phyloP scores from a whole-genome alignment of 2,797 vertebrate species.

The Taenioides sp. region DNA sequence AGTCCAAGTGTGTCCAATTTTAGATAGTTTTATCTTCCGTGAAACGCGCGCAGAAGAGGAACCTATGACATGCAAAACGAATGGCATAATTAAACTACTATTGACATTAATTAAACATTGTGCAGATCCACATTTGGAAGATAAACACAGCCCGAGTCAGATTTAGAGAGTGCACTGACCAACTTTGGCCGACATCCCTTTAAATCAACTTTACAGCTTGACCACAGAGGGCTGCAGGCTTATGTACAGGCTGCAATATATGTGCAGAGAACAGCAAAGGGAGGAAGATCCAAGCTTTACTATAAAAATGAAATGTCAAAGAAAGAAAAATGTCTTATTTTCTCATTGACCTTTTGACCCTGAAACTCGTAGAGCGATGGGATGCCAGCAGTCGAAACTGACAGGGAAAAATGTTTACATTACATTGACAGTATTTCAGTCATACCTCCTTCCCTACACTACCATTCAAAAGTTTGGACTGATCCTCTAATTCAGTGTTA shows the following conservation, averaged over 20 bases:
- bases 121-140: constrained; percentile 60
- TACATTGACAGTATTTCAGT: no score
- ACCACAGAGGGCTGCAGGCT: constrained; percentile 25
- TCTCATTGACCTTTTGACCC: not conserved
- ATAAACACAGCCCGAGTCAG: constrained; percentile 52
- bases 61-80: constrained; percentile 61
- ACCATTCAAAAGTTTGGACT: no score
- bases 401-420: not conserved
- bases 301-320: constrained; percentile 6
- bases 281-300: constrained; percentile 19
- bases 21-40: constrained; percentile 37
- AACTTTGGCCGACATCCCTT: constrained; percentile 37
- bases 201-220: constrained; percentile 59
- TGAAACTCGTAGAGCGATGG: no score
- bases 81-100: constrained; percentile 71
- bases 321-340: not conserved
- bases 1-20: constrained; percentile 43
- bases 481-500: no score
- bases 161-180: constrained; percentile 51
- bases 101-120: constrained; percentile 71
- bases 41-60: constrained; percentile 45
- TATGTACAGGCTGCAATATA: not conserved
- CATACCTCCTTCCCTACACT: no score
- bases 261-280: constrained; percentile 6
- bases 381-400: not conserved